Evolutionary conservation across 2,797 vertebrate genomes (phyloP).

Genomic region (Tachyglossus aculeatus): DNA sequence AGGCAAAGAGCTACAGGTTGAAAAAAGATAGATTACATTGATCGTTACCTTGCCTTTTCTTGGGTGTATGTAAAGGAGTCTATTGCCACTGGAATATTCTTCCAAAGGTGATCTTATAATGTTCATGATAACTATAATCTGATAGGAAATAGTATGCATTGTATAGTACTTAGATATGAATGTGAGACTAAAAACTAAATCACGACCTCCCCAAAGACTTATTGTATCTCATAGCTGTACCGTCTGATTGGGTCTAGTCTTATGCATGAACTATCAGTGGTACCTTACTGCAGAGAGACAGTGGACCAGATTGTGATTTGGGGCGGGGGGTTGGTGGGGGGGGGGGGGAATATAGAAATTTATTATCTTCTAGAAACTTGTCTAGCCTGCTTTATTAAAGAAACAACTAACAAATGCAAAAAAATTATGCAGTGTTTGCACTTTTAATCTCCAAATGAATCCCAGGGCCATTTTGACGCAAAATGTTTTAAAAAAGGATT

Average conservation of each 20-base stretch:
- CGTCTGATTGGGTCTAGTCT: conserved; percentile 1
- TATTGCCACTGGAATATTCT: conserved; percentile 12
- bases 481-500: neutral
- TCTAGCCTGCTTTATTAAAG: conserved; percentile 60
- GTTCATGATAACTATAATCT: conserved; percentile 19
- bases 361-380: conserved; percentile 31
- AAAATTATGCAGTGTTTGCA: conserved; percentile 12
- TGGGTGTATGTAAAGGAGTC: conserved; percentile 12
- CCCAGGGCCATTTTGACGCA: neutral
- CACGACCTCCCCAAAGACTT: conserved; percentile 12
- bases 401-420: conserved; percentile 21
- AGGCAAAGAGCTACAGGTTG: neutral
- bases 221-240: conserved; percentile 26
- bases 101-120: conserved; percentile 15
- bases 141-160: conserved; percentile 12
- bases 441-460: neutral
- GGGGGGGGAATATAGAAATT: too few relatives aligned
- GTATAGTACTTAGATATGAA: conserved; percentile 22
- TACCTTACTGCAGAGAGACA: conserved; percentile 39
- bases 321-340: conserved; percentile 42
- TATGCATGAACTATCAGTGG: conserved; percentile 40
- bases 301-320: conserved; percentile 29
- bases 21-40: neutral
- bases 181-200: conserved; percentile 1
- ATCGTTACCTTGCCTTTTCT: conserved; percentile 24